phyloP scores from a whole-genome alignment of 2,888 invertebrate genomes.

The Calameuta filiformis region DNA sequence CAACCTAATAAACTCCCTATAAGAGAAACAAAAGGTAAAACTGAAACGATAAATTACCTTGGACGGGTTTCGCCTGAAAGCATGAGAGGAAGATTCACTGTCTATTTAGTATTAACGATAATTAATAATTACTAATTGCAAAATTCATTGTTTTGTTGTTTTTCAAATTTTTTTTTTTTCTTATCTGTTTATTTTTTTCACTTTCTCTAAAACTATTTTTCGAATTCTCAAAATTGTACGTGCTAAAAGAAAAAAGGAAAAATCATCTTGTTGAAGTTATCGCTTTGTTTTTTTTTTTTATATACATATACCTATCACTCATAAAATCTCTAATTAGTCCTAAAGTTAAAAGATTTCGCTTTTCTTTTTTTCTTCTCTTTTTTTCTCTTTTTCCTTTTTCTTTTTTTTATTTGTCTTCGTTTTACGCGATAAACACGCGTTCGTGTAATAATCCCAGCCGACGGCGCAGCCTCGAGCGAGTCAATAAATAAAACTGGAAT shows the following conservation, averaged over 20 bases:
- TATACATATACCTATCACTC: neutral
- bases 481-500: constrained; percentile 6
- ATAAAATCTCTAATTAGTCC: neutral
- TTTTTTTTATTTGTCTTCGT: constrained; percentile 25
- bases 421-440: constrained; percentile 14
- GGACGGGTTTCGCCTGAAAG: constrained; percentile 38
- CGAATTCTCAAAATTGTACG: constrained; percentile 36
- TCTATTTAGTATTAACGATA: constrained; percentile 51
- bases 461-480: constrained; percentile 42
- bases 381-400: constrained; percentile 37
- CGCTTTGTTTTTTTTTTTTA: neutral
- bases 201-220: constrained; percentile 21
- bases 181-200: constrained; percentile 44
- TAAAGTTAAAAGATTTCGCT: neutral
- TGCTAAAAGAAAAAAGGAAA: constrained; percentile 30
- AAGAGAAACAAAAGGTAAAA: neutral
- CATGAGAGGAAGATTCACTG: constrained; percentile 38
- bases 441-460: constrained; percentile 35
- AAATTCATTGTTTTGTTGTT: constrained; percentile 37
- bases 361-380: constrained; percentile 32
- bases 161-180: constrained; percentile 18
- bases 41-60: constrained; percentile 31
- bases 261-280: neutral
- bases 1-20: neutral
- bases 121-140: constrained; percentile 38